Evolutionary conservation across 1,140 invertebrate genomes (phyloP).

Genomic region (Drosophila obscura): DNA sequence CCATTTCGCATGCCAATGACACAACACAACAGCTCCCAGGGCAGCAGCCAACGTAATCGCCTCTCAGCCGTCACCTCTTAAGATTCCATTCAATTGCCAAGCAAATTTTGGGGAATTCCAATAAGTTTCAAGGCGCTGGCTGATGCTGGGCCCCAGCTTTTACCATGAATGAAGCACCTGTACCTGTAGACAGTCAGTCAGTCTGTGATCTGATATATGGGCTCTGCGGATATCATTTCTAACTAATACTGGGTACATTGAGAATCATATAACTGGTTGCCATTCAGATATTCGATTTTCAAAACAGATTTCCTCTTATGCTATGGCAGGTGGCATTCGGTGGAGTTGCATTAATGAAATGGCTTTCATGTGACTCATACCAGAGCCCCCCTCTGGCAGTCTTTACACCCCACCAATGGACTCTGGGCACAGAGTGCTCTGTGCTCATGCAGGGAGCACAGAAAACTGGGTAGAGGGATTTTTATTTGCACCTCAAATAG

Average conservation of each 20-base stretch:
- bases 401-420: background rate
- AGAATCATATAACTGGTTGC: too few relatives aligned
- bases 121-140: slow-evolving; percentile 8
- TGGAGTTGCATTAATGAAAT: slow-evolving; percentile 28
- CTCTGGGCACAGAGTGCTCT: too few relatives aligned
- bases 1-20: slow-evolving; percentile 33
- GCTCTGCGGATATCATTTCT: too few relatives aligned
- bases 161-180: too few relatives aligned
- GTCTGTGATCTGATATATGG: too few relatives aligned
- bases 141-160: background rate
- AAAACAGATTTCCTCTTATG: too few relatives aligned
- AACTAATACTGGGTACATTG: too few relatives aligned
- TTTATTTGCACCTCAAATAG: slow-evolving; percentile 22
- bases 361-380: slow-evolving; percentile 38
- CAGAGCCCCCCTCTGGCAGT: slow-evolving; percentile 9
- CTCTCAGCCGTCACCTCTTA: slow-evolving; percentile 11
- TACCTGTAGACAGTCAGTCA: too few relatives aligned
- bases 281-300: too few relatives aligned
- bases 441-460: too few relatives aligned
- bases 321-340: slow-evolving; percentile 8
- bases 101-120: slow-evolving; percentile 34
- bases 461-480: too few relatives aligned
- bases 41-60: slow-evolving; percentile 32
- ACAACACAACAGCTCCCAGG: slow-evolving; percentile 17
- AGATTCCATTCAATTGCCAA: slow-evolving; percentile 37